phyloP scores from a whole-genome alignment of 2,113 vertebrate genomes.

The Rafetus swinhoei region DNA sequence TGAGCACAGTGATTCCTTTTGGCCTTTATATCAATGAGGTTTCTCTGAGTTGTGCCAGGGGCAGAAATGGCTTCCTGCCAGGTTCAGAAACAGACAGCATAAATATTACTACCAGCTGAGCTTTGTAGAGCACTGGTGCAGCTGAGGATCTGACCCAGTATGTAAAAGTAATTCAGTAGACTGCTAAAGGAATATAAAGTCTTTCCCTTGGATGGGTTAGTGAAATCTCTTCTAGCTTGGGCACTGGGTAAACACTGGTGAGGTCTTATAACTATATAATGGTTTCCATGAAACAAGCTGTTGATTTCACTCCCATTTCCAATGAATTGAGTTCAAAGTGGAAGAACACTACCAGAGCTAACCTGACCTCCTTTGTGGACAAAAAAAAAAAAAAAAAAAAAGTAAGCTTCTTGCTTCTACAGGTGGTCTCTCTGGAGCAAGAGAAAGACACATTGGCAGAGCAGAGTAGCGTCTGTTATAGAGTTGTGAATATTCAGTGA shows the following conservation, averaged over 20 bases:
- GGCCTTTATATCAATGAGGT: not conserved
- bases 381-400: not conserved
- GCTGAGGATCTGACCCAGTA: not conserved
- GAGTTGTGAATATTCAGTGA: not conserved
- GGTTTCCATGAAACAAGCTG: not conserved
- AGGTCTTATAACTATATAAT: not conserved
- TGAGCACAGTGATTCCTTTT: not conserved
- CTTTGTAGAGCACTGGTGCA: not conserved
- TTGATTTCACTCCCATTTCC: not conserved
- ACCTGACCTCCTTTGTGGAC: not conserved
- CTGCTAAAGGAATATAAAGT: not conserved
- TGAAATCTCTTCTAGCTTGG: not conserved
- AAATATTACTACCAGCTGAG: not conserved
- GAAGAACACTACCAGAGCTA: not conserved
- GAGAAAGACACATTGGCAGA: not conserved
- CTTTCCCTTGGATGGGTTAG: not conserved
- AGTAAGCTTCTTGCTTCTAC: not conserved
- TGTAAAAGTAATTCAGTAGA: accelerated
- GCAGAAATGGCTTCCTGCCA: not conserved
- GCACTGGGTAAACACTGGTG: not conserved
- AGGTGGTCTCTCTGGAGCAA: not conserved
- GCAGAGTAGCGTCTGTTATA: not conserved
- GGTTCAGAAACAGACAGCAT: not conserved
- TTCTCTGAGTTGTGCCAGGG: not conserved
- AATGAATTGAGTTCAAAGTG: not conserved